Base-by-base conservation (phyloP, 2,888 invertebrate genomes). In the Scaeva pyrastri region DNA sequence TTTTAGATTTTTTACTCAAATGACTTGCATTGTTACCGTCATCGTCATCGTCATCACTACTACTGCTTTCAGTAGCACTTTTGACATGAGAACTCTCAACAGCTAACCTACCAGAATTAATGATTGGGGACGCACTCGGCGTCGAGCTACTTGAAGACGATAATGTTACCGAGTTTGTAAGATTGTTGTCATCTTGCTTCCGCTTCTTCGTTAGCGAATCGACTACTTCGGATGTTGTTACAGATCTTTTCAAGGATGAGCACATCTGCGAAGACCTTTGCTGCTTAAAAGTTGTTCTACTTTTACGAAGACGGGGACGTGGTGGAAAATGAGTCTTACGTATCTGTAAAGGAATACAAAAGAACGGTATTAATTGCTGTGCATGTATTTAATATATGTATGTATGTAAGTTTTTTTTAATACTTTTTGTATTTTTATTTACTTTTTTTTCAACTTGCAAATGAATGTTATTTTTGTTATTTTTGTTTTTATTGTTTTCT, bases 271-370 rank as follows among this genome's bases (percentile, higher is more conserved):
- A 36, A n/a, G 60, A 62, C 19, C 55, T 83, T 26, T 43, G 58
- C n/a, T 56, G 43, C 11, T 66, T 79, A 4, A 58, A 48, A 8
- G 58, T 26, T 14, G 88, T 71, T 39, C 88, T 88, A 14, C 83
- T 78, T 84, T 88, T 89, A 74, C 88, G 91, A 88, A 93, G 93
- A 88, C 91, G 94, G 88, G 95, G 95, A 72, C 95, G 93, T 68
- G 95, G 95, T 39, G 96, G 95, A 92, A 95, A 95, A 90, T 94
- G 94, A 89, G 93, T 94, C 91, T 95, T 95, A 90, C 95, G 94
- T 88, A 94, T 94, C 96, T 96, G 82, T 11, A 81, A 66, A 31
- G 31, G 16, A 87, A 76, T 41, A 76, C 76, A 74, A 75, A 78
- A 68, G 3, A 16, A 48, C 36, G 21, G 14, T 5, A 7, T 0